Percentiles rank a stretch among this genome's conserved stretches.
Conservation (phyloP, 2,797 vertebrate genomes). For the Coreius guichenoti region DNA sequence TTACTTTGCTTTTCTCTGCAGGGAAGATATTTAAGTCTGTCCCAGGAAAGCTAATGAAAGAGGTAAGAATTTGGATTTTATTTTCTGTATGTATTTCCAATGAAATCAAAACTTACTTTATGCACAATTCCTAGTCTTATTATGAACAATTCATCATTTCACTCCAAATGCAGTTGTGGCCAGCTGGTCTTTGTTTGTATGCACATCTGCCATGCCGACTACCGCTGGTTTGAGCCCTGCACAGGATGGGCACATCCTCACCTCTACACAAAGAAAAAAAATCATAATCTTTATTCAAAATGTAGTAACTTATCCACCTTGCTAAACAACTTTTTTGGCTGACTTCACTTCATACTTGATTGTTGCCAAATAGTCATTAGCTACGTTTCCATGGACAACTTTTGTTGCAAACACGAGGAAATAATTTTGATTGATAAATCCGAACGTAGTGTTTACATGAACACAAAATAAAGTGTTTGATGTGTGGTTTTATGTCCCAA, state of each 20-base stretch:
- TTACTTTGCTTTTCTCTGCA: conserved; percentile 24
- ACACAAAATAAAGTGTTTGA: neutral
- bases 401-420: neutral
- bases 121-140: neutral
- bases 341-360: neutral
- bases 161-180: neutral
- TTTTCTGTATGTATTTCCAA: neutral
- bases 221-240: neutral
- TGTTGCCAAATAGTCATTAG: neutral
- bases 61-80: conserved; percentile 41
- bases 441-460: neutral
- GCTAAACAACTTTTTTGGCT: neutral
- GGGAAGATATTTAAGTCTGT: conserved; percentile 65
- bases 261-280: neutral
- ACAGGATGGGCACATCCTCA: neutral
- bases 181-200: neutral
- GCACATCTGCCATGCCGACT: neutral
- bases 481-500: neutral
- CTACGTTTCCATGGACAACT: neutral
- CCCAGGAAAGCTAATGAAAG: conserved; percentile 63
- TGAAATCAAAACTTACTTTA: neutral
- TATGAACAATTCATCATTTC: neutral
- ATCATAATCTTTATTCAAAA: neutral
- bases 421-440: neutral
- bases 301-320: too few relatives aligned